Conservation (phyloP, 2,113 vertebrate genomes). For the Gadus chalcogrammus region DNA sequence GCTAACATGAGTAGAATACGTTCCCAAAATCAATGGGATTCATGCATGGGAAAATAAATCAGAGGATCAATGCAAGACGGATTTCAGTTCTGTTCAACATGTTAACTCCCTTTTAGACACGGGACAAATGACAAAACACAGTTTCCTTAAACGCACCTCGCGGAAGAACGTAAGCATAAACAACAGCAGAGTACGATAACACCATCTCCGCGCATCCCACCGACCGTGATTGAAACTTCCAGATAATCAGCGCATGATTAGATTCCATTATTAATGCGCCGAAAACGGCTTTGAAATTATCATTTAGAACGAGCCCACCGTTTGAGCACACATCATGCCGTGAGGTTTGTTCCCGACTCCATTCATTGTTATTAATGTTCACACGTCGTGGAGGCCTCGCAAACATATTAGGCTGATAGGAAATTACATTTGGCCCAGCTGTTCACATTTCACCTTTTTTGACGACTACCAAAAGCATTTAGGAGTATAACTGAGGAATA, state of each 20-base stretch:
- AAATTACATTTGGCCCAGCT: constrained; percentile 68
- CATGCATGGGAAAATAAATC: too few species aligned
- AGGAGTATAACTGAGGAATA: constrained; percentile 58
- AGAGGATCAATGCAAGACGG: too few species aligned
- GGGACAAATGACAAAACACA: too few species aligned
- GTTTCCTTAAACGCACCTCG: too few species aligned
- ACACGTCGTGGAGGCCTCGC: constrained; percentile 64
- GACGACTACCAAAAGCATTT: constrained; percentile 52
- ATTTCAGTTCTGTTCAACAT: too few species aligned
- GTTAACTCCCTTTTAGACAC: too few species aligned
- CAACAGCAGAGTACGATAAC: too few species aligned
- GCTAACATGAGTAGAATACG: too few species aligned
- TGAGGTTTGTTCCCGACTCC: constrained; percentile 55
- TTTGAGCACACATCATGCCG: constrained; percentile 49
- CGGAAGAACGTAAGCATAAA: too few species aligned
- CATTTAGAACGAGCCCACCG: constrained; percentile 59
- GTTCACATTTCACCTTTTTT: constrained; percentile 69
- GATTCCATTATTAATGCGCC: constrained; percentile 64
- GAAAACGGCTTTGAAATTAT: constrained; percentile 66
- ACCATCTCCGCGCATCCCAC: too few species aligned
- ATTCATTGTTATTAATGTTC: constrained; percentile 75
- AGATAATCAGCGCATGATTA: constrained; percentile 64
- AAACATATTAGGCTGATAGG: constrained; percentile 70
- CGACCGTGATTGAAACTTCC: constrained; percentile 39
- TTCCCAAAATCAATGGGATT: too few species aligned